Percentiles rank a stretch among this genome's conserved stretches.
Evolutionary conservation across 2,113 vertebrate species (phyloP).

Genomic region (Scortum barcoo): DNA sequence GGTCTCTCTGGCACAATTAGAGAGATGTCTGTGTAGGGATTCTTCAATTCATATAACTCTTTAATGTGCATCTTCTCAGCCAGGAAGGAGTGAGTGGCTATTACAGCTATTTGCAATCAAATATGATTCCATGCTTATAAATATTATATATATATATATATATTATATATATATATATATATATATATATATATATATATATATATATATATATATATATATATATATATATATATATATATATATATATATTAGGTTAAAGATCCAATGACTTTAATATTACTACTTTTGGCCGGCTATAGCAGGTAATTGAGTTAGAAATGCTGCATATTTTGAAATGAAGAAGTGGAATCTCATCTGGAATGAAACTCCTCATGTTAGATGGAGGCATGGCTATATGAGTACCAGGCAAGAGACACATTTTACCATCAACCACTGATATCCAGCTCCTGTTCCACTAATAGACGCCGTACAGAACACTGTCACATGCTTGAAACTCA

Average conservation of each 20-base stretch:
- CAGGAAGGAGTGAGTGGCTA: not conserved
- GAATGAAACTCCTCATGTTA: slow-evolving; percentile 4
- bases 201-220: too few relatives aligned
- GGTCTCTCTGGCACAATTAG: not conserved
- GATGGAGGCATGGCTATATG: not conserved
- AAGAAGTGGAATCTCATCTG: not conserved
- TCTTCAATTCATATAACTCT: not conserved
- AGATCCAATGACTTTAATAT: not conserved
- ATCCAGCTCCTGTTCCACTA: slow-evolving; percentile 34
- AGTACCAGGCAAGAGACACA: slow-evolving; percentile 15
- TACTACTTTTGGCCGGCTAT: not conserved
- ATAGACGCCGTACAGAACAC: slow-evolving; percentile 33
- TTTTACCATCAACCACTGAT: slow-evolving; percentile 3
- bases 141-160: too few relatives aligned
- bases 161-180: too few relatives aligned
- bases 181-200: too few relatives aligned
- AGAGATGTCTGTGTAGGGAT: not conserved
- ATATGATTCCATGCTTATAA: not conserved
- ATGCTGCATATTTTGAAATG: not conserved
- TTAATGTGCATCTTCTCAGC: not conserved
- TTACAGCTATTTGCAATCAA: not conserved
- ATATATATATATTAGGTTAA: not conserved
- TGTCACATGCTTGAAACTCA: slow-evolving; percentile 54
- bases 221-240: too few relatives aligned
- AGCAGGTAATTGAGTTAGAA: not conserved